Base-by-base conservation (phyloP, 2,113 vertebrate species). In the Felis chaus region DNA sequence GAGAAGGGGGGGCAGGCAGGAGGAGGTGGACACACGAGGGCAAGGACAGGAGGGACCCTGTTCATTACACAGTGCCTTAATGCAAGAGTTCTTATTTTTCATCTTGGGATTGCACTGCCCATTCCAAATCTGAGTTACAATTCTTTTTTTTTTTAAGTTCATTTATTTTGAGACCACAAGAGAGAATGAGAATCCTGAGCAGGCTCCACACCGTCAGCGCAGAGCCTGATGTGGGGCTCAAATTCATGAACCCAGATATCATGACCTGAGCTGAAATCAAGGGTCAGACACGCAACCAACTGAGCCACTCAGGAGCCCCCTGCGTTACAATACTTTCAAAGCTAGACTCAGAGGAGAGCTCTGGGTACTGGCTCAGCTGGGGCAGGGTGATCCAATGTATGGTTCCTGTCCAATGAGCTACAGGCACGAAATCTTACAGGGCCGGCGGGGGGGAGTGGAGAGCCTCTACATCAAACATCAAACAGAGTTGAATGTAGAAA, bases 341-440 rank as follows among this genome's bases (percentile, higher is more conserved):
- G 50, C 11, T 27, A 21, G 36, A 65, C 18, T 15, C 25, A 78
- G 50, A 65, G 7, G 41, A 71, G 31, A 16, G 50, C 39, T 61
- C 23, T 57, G 69, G 25, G 39, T 11, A 5, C 21, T 27, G 48
- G 85, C 61, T 69, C 39, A 27, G 69, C 33, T 13, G 61, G 53
- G 48, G 27, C 8, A 1, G 16, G 13, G 14, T 12, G 19, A 18
- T 71, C 25, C 31, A 27, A 3, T 14, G 14, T 9, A 1, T 1
- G 19, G 83, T 15, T 63, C 74, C 82, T 55, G 53, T 4, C 11
- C 7, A 33, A 71, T 39, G 50, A 27, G 65, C 5, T 71, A 33
- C 1, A 36, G n/a, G 25, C 79, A 33, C 0, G 1, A 78, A 84
- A 83, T 27, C 79, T 79, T 41, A 36, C 55, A 45, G 9, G 45